phyloP scores from a whole-genome alignment of 2,888 invertebrate species.

The Cosmia trapezina region DNA sequence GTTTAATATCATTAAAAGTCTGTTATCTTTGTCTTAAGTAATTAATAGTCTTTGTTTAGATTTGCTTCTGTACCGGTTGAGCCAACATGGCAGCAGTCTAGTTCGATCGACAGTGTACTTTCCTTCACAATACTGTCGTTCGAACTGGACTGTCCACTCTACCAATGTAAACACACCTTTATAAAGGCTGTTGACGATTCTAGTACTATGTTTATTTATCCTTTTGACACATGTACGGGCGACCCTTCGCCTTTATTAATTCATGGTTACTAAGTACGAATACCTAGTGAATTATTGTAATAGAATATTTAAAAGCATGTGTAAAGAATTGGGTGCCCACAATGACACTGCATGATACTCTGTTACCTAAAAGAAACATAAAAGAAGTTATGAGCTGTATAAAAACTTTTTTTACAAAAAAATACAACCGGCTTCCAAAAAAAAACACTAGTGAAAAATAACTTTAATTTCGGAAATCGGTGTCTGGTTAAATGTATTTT shows the following conservation, averaged over 20 bases:
- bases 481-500: no score
- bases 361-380: no score
- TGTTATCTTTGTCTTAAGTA: not conserved
- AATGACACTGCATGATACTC: not conserved
- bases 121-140: not conserved
- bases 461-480: no score
- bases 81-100: not conserved
- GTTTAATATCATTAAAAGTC: not conserved
- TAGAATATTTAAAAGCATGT: slow-evolving; percentile 2
- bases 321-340: not conserved
- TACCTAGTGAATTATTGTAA: slow-evolving; percentile 19
- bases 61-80: not conserved
- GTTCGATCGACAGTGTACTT: not conserved
- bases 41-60: not conserved
- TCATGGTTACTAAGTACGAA: slow-evolving; percentile 21
- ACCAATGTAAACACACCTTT: slow-evolving; percentile 9
- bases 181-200: slow-evolving; percentile 12
- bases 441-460: no score
- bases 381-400: not conserved
- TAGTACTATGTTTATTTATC: slow-evolving; percentile 27
- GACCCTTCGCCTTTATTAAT: slow-evolving; percentile 22
- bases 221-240: slow-evolving; percentile 1
- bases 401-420: no score
- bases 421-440: no score
- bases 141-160: slow-evolving; percentile 20